A percentile compares a stretch with the other conserved stretches of the same genome.
Conservation (phyloP, 2,888 invertebrate genomes). For the Psylliodes chrysocephalus region DNA sequence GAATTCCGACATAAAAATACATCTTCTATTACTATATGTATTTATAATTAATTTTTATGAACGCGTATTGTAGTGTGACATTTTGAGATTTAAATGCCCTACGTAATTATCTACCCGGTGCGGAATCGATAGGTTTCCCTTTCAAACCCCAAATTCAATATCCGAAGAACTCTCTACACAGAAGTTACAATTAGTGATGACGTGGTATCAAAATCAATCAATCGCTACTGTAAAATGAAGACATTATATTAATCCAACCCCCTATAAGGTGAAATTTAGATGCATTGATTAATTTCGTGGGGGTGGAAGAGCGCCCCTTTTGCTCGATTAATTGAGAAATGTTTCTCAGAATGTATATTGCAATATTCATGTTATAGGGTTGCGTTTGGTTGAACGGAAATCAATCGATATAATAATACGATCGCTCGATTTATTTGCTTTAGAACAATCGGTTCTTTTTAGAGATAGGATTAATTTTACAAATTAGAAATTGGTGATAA, state of each 20-base stretch:
- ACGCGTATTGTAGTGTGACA: too few relatives aligned
- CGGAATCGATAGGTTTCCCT: constrained; percentile 40
- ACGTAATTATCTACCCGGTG: constrained; percentile 20
- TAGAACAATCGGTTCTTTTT: background rate
- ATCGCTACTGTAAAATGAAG: constrained; percentile 54
- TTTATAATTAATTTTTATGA: too few relatives aligned
- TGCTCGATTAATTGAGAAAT: constrained; percentile 40
- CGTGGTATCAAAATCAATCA: constrained; percentile 53
- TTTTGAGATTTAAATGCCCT: constrained; percentile 5
- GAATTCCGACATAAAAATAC: too few relatives aligned
- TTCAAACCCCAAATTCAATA: constrained; percentile 40
- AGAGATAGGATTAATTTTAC: too few relatives aligned
- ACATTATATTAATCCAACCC: constrained; percentile 51
- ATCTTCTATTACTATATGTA: too few relatives aligned
- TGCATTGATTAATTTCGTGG: constrained; percentile 54
- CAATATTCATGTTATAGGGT: constrained; percentile 25
- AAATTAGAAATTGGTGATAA: too few relatives aligned
- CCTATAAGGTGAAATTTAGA: constrained; percentile 53
- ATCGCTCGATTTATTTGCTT: constrained; percentile 7
- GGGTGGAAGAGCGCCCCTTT: constrained; percentile 41
- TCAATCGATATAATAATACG: constrained; percentile 21
- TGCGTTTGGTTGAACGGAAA: constrained; percentile 21
- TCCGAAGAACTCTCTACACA: constrained; percentile 35
- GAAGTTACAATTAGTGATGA: constrained; percentile 44
- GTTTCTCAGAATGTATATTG: constrained; percentile 35